Conservation (phyloP, 2,888 invertebrate species). For the Papilio elwesi region DNA sequence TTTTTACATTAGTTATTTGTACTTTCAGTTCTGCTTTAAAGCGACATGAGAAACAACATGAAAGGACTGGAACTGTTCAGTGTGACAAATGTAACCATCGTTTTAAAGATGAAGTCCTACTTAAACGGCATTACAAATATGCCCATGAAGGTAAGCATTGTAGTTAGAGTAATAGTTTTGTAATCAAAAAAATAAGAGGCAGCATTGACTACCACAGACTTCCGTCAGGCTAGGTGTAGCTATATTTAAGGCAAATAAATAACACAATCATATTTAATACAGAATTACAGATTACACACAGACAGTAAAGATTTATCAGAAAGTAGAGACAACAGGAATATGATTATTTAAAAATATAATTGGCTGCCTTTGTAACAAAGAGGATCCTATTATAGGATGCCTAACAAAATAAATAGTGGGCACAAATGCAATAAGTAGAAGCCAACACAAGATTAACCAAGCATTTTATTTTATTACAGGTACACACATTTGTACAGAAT, state of each 20-base stretch:
- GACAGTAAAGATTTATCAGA: too few species aligned
- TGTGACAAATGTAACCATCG: slow-evolving; percentile 66
- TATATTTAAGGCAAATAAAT: too few species aligned
- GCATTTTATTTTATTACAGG: slow-evolving; percentile 55
- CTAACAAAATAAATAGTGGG: background rate
- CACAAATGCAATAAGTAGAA: too few species aligned
- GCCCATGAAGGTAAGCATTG: slow-evolving; percentile 71
- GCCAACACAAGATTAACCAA: too few species aligned
- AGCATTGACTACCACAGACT: too few species aligned
- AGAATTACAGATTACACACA: too few species aligned
- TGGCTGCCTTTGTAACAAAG: background rate
- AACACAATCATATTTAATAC: too few species aligned
- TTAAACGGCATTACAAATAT: slow-evolving; percentile 73
- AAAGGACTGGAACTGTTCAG: slow-evolving; percentile 63
- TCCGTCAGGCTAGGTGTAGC: too few species aligned
- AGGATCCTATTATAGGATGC: background rate
- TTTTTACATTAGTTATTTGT: slow-evolving; percentile 9
- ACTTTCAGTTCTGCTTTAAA: slow-evolving; percentile 69
- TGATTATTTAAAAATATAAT: background rate
- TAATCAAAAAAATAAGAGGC: background rate
- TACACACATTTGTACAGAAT: slow-evolving; percentile 65
- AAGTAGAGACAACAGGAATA: background rate
- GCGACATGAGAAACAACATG: slow-evolving; percentile 76
- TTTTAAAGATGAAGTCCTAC: slow-evolving; percentile 70
- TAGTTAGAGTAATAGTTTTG: background rate